These are phyloP conservation scores for Glaucidium brasilianum DNA, from an alignment of 2,113 vertebrate species.

Conservation along the genomic window DNA sequence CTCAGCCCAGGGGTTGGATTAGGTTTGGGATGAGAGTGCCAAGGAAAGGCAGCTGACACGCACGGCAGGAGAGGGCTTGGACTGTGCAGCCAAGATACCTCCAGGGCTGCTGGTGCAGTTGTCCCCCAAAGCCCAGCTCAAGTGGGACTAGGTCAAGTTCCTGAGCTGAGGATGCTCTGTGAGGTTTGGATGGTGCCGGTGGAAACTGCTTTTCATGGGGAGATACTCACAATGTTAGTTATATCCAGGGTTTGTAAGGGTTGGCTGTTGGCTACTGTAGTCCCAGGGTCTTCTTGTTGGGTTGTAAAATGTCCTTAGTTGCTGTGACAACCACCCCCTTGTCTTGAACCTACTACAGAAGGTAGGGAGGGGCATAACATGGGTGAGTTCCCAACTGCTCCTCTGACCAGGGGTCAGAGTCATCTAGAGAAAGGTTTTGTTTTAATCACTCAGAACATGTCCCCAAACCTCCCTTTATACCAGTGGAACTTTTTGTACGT, in stretches of 20 bases:
- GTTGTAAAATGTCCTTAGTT: background rate
- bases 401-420: background rate
- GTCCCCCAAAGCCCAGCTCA: background rate
- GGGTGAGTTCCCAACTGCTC: background rate
- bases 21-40: background rate
- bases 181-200: background rate
- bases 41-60: background rate
- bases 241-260: background rate
- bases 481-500: fast-evolving
- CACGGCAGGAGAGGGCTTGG: background rate
- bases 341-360: background rate
- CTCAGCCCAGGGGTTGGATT: background rate
- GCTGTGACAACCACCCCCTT: fast-evolving
- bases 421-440: background rate
- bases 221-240: background rate
- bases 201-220: background rate
- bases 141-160: fast-evolving
- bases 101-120: background rate
- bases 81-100: background rate
- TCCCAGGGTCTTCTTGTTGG: background rate
- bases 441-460: background rate
- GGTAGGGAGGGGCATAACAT: fast-evolving
- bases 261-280: background rate
- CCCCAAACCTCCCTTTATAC: background rate
- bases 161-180: background rate